These are phyloP conservation scores for Puntigrus tetrazona DNA, from an alignment of 2,113 vertebrate species.

Conservation along the genomic window DNA sequence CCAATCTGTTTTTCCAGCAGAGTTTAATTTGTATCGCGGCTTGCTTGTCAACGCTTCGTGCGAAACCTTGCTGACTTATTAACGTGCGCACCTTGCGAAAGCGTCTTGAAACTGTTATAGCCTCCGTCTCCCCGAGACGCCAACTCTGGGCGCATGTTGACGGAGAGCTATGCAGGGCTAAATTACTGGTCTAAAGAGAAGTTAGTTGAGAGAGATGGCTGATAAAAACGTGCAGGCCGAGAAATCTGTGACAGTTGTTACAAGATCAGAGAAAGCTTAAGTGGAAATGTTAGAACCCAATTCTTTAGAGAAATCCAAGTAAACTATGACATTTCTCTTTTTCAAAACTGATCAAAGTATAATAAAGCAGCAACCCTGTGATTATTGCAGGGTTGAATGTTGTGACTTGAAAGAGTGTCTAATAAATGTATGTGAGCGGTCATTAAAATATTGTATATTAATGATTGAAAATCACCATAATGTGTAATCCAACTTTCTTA, in stretches of 20 bases:
- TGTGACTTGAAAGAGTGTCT: neutral
- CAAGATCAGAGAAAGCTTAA: neutral
- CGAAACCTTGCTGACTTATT: neutral
- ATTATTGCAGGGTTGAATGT: neutral
- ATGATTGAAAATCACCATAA: too few species aligned
- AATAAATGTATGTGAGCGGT: neutral
- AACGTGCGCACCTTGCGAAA: neutral
- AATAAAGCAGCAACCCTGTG: neutral
- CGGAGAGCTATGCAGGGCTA: constrained; percentile 21
- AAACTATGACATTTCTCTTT: neutral
- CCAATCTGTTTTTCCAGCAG: constrained; percentile 1
- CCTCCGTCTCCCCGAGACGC: neutral
- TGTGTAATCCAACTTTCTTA: too few species aligned
- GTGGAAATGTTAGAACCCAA: neutral
- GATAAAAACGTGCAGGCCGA: neutral
- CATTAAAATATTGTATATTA: too few species aligned
- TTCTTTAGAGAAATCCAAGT: neutral
- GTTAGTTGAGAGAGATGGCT: neutral
- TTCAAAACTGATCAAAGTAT: neutral
- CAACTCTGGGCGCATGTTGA: neutral
- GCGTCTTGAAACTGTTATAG: neutral
- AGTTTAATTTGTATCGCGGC: neutral
- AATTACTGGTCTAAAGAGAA: constrained; percentile 39
- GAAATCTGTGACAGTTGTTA: neutral
- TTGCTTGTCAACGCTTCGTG: neutral